Evolutionary conservation across 2,113 vertebrate genomes (phyloP), one percentile per base, ranked within the genome.

Genomic region (Ammodytes dubius): DNA sequence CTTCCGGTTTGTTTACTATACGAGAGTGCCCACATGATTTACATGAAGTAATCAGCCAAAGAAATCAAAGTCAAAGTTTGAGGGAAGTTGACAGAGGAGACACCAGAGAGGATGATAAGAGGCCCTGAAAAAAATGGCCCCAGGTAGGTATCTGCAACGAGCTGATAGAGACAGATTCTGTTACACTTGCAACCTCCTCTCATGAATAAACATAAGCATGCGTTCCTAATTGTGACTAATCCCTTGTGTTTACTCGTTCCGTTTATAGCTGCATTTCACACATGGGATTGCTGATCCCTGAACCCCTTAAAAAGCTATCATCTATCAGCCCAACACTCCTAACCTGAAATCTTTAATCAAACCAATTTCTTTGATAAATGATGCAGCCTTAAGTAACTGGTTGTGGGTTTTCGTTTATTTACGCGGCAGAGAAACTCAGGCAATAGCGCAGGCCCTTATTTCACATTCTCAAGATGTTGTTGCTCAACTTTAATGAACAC

Each of bases 221-320:
- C 82, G 61, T 81, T 70, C 69, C 56, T 93, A 89, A 92, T 90
- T 92, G 82, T 61, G 81, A 63, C 80, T 91, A 87, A 88, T 93
- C 79, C 83, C 79, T 74, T 35, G 58, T 84, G 74, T 81, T 83
- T 88, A 70, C 58, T 56, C 77, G 54, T 77, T 86, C 69, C 50
- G 10, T 85, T 90, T 89, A 81, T 74, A 83, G 61, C 75, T 70
- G 78, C 81, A 89, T 73, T 70, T 86, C 77, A 49, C 82, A 71
- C 53, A 60, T 70, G 67, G 78, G 85, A 82, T 17, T 71, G 81
- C 70, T 64, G 74, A 77, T 80, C 65, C 66, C 15, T n/a, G 82
- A 65, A 27, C 27, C 73, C 74, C 54, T 78, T 71, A 77, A 86
- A 79, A 60, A 60, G 54, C 52, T 11, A 64, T 52, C 74, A 86